Evolutionary conservation across 2,113 vertebrate genomes (phyloP).

Genomic region (Vidua chalybeata): DNA sequence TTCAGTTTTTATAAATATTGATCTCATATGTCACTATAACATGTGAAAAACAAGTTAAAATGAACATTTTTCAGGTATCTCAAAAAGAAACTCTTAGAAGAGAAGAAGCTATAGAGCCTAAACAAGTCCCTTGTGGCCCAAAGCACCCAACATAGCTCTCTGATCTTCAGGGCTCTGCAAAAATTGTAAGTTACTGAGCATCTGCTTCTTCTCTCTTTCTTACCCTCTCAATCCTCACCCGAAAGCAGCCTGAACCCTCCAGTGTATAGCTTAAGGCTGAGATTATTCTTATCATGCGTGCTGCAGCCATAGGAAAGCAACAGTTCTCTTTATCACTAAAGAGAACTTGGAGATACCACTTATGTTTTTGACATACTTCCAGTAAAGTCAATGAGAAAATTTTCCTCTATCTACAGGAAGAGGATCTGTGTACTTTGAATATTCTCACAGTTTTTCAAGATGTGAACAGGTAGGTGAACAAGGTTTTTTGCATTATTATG

Average conservation of each 20-base stretch:
- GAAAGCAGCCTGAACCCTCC: not conserved
- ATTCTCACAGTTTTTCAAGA: not conserved
- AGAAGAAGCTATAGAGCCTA: not conserved
- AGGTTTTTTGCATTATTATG: not conserved
- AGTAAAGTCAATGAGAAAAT: not conserved
- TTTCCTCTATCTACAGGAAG: not conserved
- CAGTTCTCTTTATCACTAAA: not conserved
- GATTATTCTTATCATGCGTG: conserved; percentile 3
- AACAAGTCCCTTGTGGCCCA: not conserved
- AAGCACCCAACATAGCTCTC: not conserved
- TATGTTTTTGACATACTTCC: not conserved
- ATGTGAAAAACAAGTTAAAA: not conserved
- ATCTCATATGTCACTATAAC: not conserved
- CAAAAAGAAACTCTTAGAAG: not conserved
- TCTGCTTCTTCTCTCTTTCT: not conserved
- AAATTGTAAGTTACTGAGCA: not conserved
- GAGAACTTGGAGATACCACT: not conserved
- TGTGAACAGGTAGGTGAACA: not conserved
- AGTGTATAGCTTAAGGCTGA: not conserved
- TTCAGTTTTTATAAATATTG: not conserved
- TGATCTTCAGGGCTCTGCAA: not conserved
- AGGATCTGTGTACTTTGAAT: not conserved
- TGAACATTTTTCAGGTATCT: not conserved
- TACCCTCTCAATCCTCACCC: not conserved
- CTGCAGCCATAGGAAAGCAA: not conserved